Evolutionary conservation across 1,140 invertebrate species (phyloP), one percentile per base, ranked within the genome.

Genomic region (Drosophila oshimai): DNA sequence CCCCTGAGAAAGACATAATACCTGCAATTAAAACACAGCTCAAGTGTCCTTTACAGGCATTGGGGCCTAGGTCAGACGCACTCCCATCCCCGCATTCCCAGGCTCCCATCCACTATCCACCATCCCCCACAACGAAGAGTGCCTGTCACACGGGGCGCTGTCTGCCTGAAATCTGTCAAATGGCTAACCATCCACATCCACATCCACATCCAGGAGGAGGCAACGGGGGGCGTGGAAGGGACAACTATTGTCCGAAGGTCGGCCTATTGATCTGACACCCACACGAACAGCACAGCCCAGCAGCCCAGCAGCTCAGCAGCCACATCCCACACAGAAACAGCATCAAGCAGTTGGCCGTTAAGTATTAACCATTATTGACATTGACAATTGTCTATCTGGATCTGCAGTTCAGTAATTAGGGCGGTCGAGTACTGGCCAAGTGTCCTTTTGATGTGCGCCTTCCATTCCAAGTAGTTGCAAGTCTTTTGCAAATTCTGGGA

Each of bases 1-100:
- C 67, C 51, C 49, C 62, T 67, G 44, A 83, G 69, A 78, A 84
- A 83, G 68, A 81, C 83, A 87, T 87, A 87, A 87, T 87, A 87
- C 81, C 83, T 86, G 81, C 81, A 87, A 86, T 86, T 86, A 87
- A 86, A 87, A 87, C 76, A 75, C 76, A 86, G 57, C 76, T 76
- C 72, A 77, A 86, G 81, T 77, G 81, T 76, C 81, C 81, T 86
- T 81, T 73, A 73, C 54, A 61, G 73, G 58, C 76, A 81, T 88
- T 88, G 81, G 73, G 76, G 81, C 81, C 81, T 87, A 81, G 81
- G 81, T 87, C 81, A 87, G 75, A 87, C 76, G 57, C 77, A 68
- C 24, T n/a, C 46, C 22, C 51, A 47, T 37, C 17, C 13, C 29
- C 20, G 22, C 22, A n/a, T 9, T 50, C 15, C 29, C 54, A 41